Evolutionary conservation across 2,888 invertebrate genomes (phyloP).

Genomic region (Lasioglossum marginatum): DNA sequence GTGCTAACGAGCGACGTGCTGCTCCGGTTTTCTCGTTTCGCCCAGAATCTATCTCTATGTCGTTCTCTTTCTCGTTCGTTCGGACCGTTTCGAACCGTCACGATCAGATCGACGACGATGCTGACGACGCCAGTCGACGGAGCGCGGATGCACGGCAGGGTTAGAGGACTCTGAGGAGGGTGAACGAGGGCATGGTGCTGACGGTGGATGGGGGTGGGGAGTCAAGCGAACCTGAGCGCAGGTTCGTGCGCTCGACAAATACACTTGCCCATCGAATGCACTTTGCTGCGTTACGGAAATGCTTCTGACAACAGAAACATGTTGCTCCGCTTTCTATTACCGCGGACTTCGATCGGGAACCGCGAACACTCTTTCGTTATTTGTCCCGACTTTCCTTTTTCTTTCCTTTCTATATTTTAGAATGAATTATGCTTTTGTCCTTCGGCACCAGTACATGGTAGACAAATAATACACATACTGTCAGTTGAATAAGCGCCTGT

Average conservation of each 20-base stretch:
- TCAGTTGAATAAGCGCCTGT: no score
- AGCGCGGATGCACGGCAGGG: slow-evolving; percentile 63
- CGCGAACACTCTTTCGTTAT: neutral
- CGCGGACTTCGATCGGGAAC: neutral
- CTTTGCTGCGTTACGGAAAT: slow-evolving; percentile 27
- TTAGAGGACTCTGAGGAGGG: slow-evolving; percentile 60
- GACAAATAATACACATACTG: no score
- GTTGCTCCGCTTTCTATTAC: slow-evolving; percentile 15
- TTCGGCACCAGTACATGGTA: no score
- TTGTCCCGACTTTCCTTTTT: neutral
- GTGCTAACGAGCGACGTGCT: slow-evolving; percentile 1
- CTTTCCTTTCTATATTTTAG: neutral
- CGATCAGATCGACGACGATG: slow-evolving; percentile 53
- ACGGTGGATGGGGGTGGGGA: slow-evolving; percentile 39
- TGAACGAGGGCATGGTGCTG: slow-evolving; percentile 44
- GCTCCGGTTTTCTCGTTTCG: neutral
- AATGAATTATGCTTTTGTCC: no score
- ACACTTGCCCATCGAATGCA: slow-evolving; percentile 46
- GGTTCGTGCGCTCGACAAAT: slow-evolving; percentile 61
- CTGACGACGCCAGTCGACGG: slow-evolving; percentile 64
- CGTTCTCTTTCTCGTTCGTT: neutral
- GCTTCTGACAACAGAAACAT: slow-evolving; percentile 8
- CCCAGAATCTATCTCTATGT: neutral
- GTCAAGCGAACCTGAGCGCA: slow-evolving; percentile 67
- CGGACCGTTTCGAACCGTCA: slow-evolving; percentile 15